Base-by-base conservation (phyloP, 2,797 vertebrate species). In the Pipistrellus pipistrellus region DNA sequence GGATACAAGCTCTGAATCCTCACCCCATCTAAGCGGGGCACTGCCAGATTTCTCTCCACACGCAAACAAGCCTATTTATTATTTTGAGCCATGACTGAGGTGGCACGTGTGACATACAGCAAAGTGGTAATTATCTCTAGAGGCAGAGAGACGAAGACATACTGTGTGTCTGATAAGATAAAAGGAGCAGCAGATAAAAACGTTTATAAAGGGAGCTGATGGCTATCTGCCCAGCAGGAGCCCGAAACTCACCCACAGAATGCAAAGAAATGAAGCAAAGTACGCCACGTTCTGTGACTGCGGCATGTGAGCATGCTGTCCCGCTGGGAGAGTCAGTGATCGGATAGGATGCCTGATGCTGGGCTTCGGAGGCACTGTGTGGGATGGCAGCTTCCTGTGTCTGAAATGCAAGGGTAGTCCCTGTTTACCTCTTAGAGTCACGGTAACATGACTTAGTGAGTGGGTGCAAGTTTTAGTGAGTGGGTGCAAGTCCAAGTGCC, bases 161-260 rank as follows among this genome's bases (percentile, higher is more conserved):
- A 95, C 83, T 86, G 71, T 85, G 66, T 77, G 48, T 83, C 96
- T 95, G 97, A 96, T 93, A 96, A 97, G 96, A 97, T 97, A 96
- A 97, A 97, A 93, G 93, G 8, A 0, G 92, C 76, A 32, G 38
- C 82, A 93, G 92, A 95, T 94, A 93, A 94, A 96, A 94, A 89
- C 82, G 89, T 95, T 95, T 94, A 86, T 95, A 91, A 95, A 94
- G 81, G 76, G 71, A 88, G 23, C 48, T 2, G 84, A 83, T 77
- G 88, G 85, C 84, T 87, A 66, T 78, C 81, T 94, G 81, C 84
- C 89, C 88, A 38, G 21, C 59, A 30, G 72, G 6, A 93, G 51
- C 35, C 75, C 69, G 44, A 55, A 82, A 53, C 57, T 55, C 84
- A 66, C 77, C 44, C 91, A 35, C 59, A 13, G 27, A 30, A 90